Evolutionary conservation across 2,888 invertebrate genomes (phyloP), one percentile per base, ranked within the genome.

Genomic region (Phlogophora meticulosa): DNA sequence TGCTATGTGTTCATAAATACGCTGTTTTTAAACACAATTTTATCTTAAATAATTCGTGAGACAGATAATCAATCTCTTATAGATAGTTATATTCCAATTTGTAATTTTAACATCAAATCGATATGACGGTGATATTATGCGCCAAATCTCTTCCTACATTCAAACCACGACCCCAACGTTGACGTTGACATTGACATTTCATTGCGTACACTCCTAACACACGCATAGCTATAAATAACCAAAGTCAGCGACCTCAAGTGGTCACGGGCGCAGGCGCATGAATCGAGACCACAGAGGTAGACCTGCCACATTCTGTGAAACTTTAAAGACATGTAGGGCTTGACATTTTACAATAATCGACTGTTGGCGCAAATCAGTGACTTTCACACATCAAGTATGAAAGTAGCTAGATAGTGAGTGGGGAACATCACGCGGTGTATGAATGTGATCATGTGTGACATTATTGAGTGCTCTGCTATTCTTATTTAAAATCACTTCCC

Each of bases 321-420:
- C 77, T 82, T 81, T 82, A 75, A 64, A 70, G 45, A 66, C 64
- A 56, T 72, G 7, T 57, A 73, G 69, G 72, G 69, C 48, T 49
- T 52, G 58, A 65, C 69, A 65, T 62, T 68, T 73, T 66, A 73
- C 52, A 69, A 74, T 76, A 76, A 64, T 66, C 51, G 62, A 40
- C 17, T 58, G 48, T 45, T 65, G 64, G 28, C 43, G 43, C 61
- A 56, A 66, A 72, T 71, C 57, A 48, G 10, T 60, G 34, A 78
- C 78, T 82, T 80, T 82, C 76, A 62, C 68, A 43, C 28, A 46
- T 52, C 17, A 51, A 38, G 20, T 51, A 70, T 61, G 66, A 75
- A 60, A 63, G 79, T 74, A 32, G 49, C 45, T 34, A 42, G 7
- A 40, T n/a, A 51, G 22, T 49, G 46, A 46, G 40, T 36, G 55